Base-by-base conservation (phyloP, 2,888 invertebrate genomes). In the Callimorpha dominula region DNA sequence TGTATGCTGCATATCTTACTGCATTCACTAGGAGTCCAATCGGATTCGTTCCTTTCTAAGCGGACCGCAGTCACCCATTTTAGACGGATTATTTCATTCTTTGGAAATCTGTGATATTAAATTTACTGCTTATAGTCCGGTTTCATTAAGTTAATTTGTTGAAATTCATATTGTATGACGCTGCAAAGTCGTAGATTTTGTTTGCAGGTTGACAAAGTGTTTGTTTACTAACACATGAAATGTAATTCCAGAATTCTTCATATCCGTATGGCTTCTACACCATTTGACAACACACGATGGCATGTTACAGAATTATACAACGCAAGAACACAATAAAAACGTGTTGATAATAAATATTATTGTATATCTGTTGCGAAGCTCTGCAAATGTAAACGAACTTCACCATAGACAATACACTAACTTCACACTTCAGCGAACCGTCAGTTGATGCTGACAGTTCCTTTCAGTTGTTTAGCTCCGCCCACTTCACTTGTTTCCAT, bases 1-100 rank as follows among this genome's bases (percentile, higher is more conserved):
- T 71, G 71, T 66, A 71, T 66, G 66, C 71, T 57, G 71, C 71
- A 71, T 65, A 71, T 65, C 31, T 54, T 66, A 57, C 71, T 71
- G 46, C 8, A 42, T 57, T 66, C 49, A 42, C 66, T 65, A 66
- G 66, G 65, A 65, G 57, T 71, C 71, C 71, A 71, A 66, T 71
- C 49, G 46, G 1, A 15, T 71, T 71, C 60, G 40, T 66, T 42
- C 66, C 71, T 71, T 65, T 71, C 71, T n/a, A 71, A 65, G 49
- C 71, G 71, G 43, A 71, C 71, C 57, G 65, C 71, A 57, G n/a
- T 52, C 54, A 66, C 65, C 71, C 65, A 71, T 54, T 71, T 71
- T 43, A 20, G 40, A 54, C 71, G 71, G 60, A 60, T 65, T 15
- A 66, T 46, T 57, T 42, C 49, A 71, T 71, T 71, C 66, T 20